phyloP scores from a whole-genome alignment of 2,888 invertebrate genomes.

The Thysanoteuthis rhombus region DNA sequence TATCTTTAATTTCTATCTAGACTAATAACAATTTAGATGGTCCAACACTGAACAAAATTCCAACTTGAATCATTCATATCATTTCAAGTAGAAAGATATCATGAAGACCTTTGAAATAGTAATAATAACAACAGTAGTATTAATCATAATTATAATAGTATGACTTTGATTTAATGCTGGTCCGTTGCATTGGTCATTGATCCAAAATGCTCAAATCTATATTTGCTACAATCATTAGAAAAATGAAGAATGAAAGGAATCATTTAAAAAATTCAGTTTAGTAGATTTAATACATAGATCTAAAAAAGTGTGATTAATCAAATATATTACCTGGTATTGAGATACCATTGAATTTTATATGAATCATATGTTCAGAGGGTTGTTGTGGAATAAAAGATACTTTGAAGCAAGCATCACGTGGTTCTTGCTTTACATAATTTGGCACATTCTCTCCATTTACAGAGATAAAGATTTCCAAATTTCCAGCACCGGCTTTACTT shows the following conservation, averaged over 20 bases:
- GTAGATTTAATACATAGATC: not conserved
- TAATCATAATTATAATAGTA: no score
- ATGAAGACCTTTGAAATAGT: no score
- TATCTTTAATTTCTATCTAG: not conserved
- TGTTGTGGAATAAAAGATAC: slow-evolving; percentile 97
- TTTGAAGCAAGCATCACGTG: slow-evolving; percentile 93
- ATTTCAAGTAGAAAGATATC: no score
- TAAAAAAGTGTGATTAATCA: not conserved
- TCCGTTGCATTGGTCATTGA: not conserved
- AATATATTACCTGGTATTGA: slow-evolving; percentile 77
- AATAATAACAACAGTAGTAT: no score
- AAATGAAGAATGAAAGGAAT: no score
- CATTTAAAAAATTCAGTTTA: not conserved
- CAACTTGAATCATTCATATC: not conserved
- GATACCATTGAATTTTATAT: slow-evolving; percentile 94
- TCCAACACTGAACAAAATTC: not conserved
- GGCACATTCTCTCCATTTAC: slow-evolving; percentile 96
- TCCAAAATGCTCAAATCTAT: not conserved
- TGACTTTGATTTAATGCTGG: not conserved
- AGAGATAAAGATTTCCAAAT: slow-evolving; percentile 96
- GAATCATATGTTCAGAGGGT: slow-evolving; percentile 88
- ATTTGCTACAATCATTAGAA: not conserved
- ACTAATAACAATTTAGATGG: not conserved
- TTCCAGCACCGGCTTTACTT: slow-evolving; percentile 93
- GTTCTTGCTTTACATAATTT: slow-evolving; percentile 97